phyloP scores from a whole-genome alignment of 1,140 invertebrate genomes.

The Drosophila takahashii region DNA sequence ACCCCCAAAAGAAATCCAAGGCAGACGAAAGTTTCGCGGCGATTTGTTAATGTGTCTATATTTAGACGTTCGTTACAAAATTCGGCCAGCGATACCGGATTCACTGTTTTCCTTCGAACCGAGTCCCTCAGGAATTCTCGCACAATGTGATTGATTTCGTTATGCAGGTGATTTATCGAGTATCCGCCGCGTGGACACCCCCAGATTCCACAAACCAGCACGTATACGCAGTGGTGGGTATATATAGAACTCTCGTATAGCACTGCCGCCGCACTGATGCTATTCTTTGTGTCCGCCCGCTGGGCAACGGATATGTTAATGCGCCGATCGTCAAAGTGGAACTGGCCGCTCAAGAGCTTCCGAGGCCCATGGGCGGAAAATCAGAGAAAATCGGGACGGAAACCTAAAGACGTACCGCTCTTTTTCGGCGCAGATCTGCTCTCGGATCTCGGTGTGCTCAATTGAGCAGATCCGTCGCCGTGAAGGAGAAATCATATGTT shows the following conservation, averaged over 20 bases:
- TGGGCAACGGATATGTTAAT: constrained; percentile 84
- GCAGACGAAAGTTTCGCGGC: constrained; percentile 6
- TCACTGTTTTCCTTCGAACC: neutral
- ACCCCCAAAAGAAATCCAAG: constrained; percentile 1
- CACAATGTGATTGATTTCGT: constrained; percentile 64
- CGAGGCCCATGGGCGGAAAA: neutral
- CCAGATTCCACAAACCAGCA: constrained; percentile 45
- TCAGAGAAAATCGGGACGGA: constrained; percentile 16
- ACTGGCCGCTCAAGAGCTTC: constrained; percentile 55
- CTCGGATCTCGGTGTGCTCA: constrained; percentile 9
- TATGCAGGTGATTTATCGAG: constrained; percentile 54
- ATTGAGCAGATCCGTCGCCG: constrained; percentile 16
- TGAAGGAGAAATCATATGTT: constrained; percentile 70
- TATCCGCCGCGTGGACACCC: constrained; percentile 60
- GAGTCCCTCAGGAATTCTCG: constrained; percentile 22
- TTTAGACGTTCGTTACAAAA: constrained; percentile 56
- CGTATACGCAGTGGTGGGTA: constrained; percentile 51
- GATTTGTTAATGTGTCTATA: constrained; percentile 74
- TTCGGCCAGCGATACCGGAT: constrained; percentile 10
- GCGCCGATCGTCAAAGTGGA: constrained; percentile 79
- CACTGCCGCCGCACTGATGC: constrained; percentile 2
- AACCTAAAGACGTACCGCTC: constrained; percentile 18
- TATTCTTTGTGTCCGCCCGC: constrained; percentile 35
- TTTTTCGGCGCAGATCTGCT: constrained; percentile 32
- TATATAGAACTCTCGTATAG: constrained; percentile 54